Base-by-base conservation (phyloP, 2,888 invertebrate species). In the Platycnemis pennipes region DNA sequence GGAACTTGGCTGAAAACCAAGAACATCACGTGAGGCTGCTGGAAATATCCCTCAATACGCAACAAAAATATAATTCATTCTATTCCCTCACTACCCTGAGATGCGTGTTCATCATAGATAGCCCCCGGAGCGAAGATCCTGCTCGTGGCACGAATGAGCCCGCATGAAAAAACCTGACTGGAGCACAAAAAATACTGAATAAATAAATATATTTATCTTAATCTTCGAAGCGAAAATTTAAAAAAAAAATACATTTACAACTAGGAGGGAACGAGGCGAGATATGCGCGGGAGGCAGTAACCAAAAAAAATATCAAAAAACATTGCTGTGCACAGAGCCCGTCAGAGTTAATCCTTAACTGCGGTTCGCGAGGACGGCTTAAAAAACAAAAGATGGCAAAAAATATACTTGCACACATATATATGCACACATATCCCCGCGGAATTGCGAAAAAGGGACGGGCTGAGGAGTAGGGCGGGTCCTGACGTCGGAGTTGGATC, bases 271-370 rank as follows among this genome's bases (percentile, higher is more conserved):
- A 77, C 11, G 77, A 37, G 77, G 37, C 77, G 77, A 77, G 31
- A 77, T 77, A 77, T 37, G 37, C 77, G 0, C 77, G 31, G 31
- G 77, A 77, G 37, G 19, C 7, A 56, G 11, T 56, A 56, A 56
- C 2, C 1, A 63, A 26, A 63, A 63, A 63, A 63, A 26, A n/a
- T 63, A 3, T 1, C 1, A 1, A 13, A 77, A 77, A 77, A 77
- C 31, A 77, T 77, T 37, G 37, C 77, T 77, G n/a, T n/a, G 77
- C 77, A 37, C 77, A 31, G 4, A 77, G 44, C 8, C 91, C 91
- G 91, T 91, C 91, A 91, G 63, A 91, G 91, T 91, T 91, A 91
- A 91, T 91, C 91, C 91, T 91, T 91, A 91, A 44, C 63, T 91
- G 91, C 91, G 91, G 91, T 69, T 37, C 7, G 91, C 91, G 63